Base-by-base conservation (phyloP, 2,113 vertebrate species). In the Ictalurus punctatus region DNA sequence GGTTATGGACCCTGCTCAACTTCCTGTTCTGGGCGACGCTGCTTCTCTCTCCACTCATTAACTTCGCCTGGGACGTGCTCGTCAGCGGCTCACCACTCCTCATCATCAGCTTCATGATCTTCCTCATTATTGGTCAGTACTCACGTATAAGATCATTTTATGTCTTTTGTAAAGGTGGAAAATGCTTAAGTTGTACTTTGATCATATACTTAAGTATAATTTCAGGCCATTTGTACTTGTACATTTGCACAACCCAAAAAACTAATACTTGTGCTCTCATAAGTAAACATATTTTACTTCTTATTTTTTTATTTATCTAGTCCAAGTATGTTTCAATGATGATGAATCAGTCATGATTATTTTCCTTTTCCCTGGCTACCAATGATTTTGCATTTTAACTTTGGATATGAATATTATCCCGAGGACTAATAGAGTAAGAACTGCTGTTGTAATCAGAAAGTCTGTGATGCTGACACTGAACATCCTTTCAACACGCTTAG, bases 1-100 rank as follows among this genome's bases (percentile, higher is more conserved):
- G 98, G 90, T 96, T 93, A 0, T 99, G 98, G 98, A 97, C 98
- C 0, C 96, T 99, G 88, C 95, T 99, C 37, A 99, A 99, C 93
- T 99, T 99, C 92, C 93, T 99, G 83, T 98, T 96, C 94, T 99
- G 98, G 98, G 98, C 98, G 91, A 97, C 97, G 0, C 65, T 99
- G 58, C 96, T 99, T 73, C 97, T 99, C 12, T 99, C 98, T 0
- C 98, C 98, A 8, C 98, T 99, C 69, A 97, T 99, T 94, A 98
- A 96, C 12, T 99, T 99, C 81, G 97, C 96, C 82, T 95, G 96
- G 63, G 98, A 97, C 14, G 97, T 99, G 92, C 97, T 95, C 21
- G 96, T 98, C 93, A 99, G 98, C 13, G 98, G 98, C 84, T 99
- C 98, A 8, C 98, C 97, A 1, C 96, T 99, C 40, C 97, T 98